These are phyloP conservation scores for Lissocephala sabroskyi DNA, from an alignment of 2,888 invertebrate genomes.

Conservation along the genomic window DNA sequence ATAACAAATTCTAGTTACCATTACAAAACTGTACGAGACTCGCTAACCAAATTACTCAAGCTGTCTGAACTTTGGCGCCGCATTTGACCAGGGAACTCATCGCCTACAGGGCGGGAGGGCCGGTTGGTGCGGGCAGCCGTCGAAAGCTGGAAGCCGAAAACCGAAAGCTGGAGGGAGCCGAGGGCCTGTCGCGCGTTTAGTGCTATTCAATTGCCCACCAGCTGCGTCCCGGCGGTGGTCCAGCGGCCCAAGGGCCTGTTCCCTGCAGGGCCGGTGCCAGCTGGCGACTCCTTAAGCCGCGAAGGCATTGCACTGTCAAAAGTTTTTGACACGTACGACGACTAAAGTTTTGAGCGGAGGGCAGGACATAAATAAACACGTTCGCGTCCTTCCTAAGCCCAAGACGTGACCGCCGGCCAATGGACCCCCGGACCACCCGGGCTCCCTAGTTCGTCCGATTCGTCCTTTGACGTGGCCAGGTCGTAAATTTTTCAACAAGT, in stretches of 20 bases:
- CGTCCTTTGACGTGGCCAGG: slow-evolving; percentile 43
- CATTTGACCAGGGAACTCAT: too few species aligned
- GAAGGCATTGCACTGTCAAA: slow-evolving; percentile 52
- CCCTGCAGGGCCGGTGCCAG: not conserved
- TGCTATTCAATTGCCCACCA: slow-evolving; percentile 38
- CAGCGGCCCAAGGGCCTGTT: not conserved
- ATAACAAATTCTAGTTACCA: slow-evolving; percentile 45
- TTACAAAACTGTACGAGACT: slow-evolving; percentile 40
- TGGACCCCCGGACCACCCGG: slow-evolving; percentile 6
- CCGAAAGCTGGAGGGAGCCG: not conserved
- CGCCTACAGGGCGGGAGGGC: too few species aligned
- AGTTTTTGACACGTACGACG: slow-evolving; percentile 57
- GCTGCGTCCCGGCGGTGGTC: slow-evolving; percentile 24
- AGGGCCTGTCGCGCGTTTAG: slow-evolving; percentile 6
- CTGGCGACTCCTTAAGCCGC: slow-evolving; percentile 27
- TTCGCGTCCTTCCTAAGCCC: slow-evolving; percentile 23
- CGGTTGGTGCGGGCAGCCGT: not conserved
- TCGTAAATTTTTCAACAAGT: slow-evolving; percentile 55
- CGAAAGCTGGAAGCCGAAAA: not conserved
- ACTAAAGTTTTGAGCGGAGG: slow-evolving; percentile 54
- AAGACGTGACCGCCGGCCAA: slow-evolving; percentile 40
- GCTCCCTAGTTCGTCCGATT: slow-evolving; percentile 32
- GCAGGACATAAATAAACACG: slow-evolving; percentile 55
- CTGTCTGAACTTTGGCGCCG: slow-evolving; percentile 35
- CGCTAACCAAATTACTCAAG: slow-evolving; percentile 49